Evolutionary conservation across 2,888 invertebrate genomes (phyloP).

Genomic region (Eupithecia pulchellata): DNA sequence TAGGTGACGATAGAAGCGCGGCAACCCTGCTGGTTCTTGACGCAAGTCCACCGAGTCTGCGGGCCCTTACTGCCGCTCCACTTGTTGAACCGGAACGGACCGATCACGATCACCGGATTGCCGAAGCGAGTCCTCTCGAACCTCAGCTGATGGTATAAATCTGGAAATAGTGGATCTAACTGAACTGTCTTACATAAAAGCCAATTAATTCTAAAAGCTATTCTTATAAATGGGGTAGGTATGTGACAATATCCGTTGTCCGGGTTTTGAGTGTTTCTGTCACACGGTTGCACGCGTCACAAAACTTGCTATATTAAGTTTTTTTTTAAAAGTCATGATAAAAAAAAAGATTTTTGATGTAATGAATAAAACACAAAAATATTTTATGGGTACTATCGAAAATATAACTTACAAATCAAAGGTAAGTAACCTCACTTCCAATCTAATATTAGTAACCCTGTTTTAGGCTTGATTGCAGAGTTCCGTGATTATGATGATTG

Average conservation of each 20-base stretch:
- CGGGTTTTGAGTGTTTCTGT: not conserved
- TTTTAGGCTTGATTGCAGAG: not conserved
- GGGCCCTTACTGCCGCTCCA: conserved; percentile 64
- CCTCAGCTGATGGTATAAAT: conserved; percentile 19
- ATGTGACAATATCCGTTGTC: not conserved
- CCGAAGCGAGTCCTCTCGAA: conserved; percentile 65
- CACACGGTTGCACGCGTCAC: not conserved
- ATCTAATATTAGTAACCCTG: no score
- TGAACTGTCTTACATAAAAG: not conserved
- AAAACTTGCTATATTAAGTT: not conserved
- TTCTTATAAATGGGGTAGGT: not conserved
- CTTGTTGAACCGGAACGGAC: conserved; percentile 62
- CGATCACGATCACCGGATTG: conserved; percentile 68
- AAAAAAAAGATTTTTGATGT: no score
- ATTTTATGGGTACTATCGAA: no score
- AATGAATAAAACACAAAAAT: no score
- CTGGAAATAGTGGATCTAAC: conserved; percentile 22
- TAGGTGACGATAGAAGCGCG: conserved; percentile 63
- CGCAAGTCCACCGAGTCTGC: conserved; percentile 64
- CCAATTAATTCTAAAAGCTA: not conserved
- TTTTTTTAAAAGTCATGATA: no score
- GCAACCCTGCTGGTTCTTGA: conserved; percentile 66
- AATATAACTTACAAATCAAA: no score
- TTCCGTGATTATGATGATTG: conserved; percentile 23
- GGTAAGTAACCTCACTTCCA: no score